These are phyloP conservation scores for Cyrtodaria siliqua DNA, from an alignment of 2,888 invertebrate species.

Conservation along the genomic window DNA sequence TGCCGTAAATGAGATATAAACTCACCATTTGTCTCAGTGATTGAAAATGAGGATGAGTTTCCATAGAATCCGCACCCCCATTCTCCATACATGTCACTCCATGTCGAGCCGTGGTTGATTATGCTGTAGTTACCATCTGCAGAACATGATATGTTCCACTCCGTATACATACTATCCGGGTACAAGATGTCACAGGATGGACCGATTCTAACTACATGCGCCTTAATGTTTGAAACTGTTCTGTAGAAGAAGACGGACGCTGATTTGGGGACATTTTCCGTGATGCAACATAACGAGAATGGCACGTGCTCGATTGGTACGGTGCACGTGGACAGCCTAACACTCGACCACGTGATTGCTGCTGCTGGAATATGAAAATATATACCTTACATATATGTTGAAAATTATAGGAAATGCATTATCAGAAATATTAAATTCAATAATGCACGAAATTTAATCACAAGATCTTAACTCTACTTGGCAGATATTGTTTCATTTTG, in stretches of 20 bases:
- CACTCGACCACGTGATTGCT: constrained; percentile 6
- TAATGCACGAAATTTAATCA: too few species aligned
- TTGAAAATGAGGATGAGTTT: constrained; percentile 5
- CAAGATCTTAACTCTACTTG: too few species aligned
- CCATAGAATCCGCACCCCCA: constrained; percentile 36
- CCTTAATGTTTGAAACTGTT: too few species aligned
- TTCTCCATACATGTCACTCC: neutral
- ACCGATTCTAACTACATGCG: constrained; percentile 2
- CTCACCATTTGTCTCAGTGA: constrained; percentile 1
- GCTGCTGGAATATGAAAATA: too few species aligned
- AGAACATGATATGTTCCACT: neutral
- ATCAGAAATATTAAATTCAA: too few species aligned
- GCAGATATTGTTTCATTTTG: too few species aligned
- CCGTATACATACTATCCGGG: neutral
- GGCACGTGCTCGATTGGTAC: neutral
- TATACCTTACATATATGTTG: too few species aligned
- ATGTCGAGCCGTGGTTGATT: neutral
- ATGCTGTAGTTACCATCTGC: neutral
- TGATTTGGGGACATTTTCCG: constrained; percentile 12
- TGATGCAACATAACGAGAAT: constrained; percentile 21
- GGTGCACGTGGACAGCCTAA: constrained; percentile 31
- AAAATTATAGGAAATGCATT: too few species aligned
- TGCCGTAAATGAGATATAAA: too few species aligned
- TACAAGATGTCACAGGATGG: constrained; percentile 26
- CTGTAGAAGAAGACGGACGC: constrained; percentile 27